Base-by-base conservation (phyloP, 2,113 vertebrate genomes). In the Nycticryphes semicollaris region DNA sequence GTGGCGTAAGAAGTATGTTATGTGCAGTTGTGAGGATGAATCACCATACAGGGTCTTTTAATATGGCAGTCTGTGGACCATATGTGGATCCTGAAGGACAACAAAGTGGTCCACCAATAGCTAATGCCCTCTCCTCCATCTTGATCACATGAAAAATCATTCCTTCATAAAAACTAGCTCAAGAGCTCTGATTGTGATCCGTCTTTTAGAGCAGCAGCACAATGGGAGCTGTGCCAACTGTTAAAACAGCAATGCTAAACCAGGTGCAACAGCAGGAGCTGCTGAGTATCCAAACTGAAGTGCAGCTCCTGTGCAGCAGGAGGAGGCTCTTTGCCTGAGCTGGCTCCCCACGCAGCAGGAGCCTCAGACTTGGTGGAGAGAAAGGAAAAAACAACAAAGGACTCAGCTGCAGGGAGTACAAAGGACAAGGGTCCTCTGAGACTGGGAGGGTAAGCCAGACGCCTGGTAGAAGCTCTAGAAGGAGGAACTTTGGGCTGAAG, bases 1-100 rank as follows among this genome's bases (percentile, higher is more conserved):
- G 22, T 87, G 48, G 24, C 10, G 14, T 25, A 48, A 87, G 70
- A 89, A 37, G 43, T 51, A 97, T 97, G 97, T 97, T 98, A 97
- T 39, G 97, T 91, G 77, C 27, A 59, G 35, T 31, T 76, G 24
- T 57, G 47, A 74, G 28, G 23, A 73, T 31, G 37, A 87, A 69
- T 72, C n/a, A 28, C 45, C 41, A 27, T 25, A 17, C 21, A 23
- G 20, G 14, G 5, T 67, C 35, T 60, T 76, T 80, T 87, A 14
- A 7, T 72, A 41, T 75, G 51, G 23, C 54, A 89, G 28, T 41
- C 28, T 37, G 63, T 67, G n/a, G 24, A n/a, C 33, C 28, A 80
- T 74, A 16, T 25, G 31, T 14, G 50, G 4, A 31, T 62, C 24
- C 54, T 67, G 86, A 45, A 54, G 47, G 47, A 70, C 23, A 77